phyloP scores from a whole-genome alignment of 1,140 invertebrate species.

The Gryon sp. region DNA sequence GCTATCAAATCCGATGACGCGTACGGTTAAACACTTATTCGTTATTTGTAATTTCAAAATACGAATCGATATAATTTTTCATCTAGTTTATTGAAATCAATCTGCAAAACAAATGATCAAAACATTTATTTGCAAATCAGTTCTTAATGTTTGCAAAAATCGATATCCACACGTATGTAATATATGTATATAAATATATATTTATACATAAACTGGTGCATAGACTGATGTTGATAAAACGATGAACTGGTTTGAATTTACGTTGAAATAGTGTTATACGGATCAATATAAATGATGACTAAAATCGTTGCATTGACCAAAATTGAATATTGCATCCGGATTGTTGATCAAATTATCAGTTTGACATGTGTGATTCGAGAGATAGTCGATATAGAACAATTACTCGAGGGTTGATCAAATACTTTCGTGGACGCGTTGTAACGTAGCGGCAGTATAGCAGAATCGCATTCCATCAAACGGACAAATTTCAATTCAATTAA shows the following conservation, averaged over 20 bases:
- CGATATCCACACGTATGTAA: no score
- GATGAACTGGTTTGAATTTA: slow-evolving; percentile 26
- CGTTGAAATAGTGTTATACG: slow-evolving; percentile 37
- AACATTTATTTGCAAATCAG: no score
- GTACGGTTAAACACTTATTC: no score
- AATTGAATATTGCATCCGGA: slow-evolving; percentile 61
- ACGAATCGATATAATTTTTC: no score
- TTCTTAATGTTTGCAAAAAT: no score
- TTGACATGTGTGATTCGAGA: slow-evolving; percentile 64
- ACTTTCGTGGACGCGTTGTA: slow-evolving; percentile 63
- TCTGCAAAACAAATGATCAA: no score
- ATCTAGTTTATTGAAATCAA: no score
- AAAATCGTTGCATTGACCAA: slow-evolving; percentile 56
- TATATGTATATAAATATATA: not conserved
- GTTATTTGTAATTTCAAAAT: no score
- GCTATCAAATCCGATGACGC: no score
- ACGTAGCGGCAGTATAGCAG: slow-evolving; percentile 34
- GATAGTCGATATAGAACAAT: slow-evolving; percentile 64
- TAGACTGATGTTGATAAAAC: slow-evolving; percentile 43
- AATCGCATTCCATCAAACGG: slow-evolving; percentile 63
- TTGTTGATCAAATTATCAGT: slow-evolving; percentile 65
- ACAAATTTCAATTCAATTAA: slow-evolving; percentile 61
- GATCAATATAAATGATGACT: slow-evolving; percentile 60
- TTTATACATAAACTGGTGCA: slow-evolving; percentile 5
- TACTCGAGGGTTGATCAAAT: slow-evolving; percentile 64